phyloP scores from a whole-genome alignment of 2,113 vertebrate species.

The Zosterops hypoxanthus region DNA sequence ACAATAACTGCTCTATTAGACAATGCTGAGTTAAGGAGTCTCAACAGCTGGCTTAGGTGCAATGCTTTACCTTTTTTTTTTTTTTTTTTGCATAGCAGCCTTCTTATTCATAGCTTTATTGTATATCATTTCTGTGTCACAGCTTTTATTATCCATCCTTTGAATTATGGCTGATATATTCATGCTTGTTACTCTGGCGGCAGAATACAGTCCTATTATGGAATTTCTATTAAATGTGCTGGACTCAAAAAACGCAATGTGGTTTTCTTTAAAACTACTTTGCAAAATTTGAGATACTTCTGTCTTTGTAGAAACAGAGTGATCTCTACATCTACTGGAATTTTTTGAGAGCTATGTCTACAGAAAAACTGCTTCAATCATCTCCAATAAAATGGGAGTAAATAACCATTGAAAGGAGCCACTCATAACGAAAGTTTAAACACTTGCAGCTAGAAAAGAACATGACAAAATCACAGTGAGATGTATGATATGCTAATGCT shows the following conservation, averaged over 20 bases:
- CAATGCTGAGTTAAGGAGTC: background rate
- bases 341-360: background rate
- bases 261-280: background rate
- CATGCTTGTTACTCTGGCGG: background rate
- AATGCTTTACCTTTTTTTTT: background rate
- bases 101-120: background rate
- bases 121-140: background rate
- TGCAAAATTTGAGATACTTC: background rate
- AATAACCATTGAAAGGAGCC: slow-evolving; percentile 1
- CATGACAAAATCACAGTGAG: slow-evolving; percentile 19
- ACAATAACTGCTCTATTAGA: background rate
- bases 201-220: background rate
- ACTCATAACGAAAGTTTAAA: slow-evolving; percentile 22
- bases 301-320: background rate
- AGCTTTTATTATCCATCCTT: background rate
- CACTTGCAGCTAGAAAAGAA: background rate
- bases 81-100: background rate
- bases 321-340: background rate
- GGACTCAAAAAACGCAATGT: background rate
- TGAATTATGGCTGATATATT: background rate
- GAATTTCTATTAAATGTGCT: background rate
- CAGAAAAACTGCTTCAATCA: background rate
- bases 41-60: background rate
- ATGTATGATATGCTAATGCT: slow-evolving; percentile 12
- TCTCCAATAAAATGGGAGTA: background rate